Evolutionary conservation across 1,140 invertebrate genomes (phyloP), one percentile per base, ranked within the genome.

Genomic region (Muscidifurax raptorellus): DNA sequence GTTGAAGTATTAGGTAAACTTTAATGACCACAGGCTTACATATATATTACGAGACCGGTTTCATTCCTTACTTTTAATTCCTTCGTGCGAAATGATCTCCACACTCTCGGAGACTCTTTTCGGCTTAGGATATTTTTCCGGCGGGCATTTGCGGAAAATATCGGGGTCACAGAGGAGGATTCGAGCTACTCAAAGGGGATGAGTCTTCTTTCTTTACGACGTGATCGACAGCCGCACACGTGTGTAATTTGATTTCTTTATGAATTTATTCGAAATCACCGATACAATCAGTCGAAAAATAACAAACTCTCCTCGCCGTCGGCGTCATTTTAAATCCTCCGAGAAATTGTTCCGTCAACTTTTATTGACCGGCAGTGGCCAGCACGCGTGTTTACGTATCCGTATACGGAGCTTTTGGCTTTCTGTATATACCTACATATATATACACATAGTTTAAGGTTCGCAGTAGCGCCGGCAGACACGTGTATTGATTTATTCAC

Each of bases 401-500:
- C 13, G 0, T 15, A 71, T 9, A 10, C 2, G 7, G 36, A 18
- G 10, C 52, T 47, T 87, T 25, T 66, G 83, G 79, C 74, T 87
- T 86, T 85, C 36, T 10, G 36, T 40, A 7, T 36, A 7, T 32
- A 13, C n/a, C 18, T 75, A 75, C 52, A n/a, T n/a, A n/a, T n/a
- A n/a, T n/a, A n/a, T n/a, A n/a, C n/a, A n/a, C n/a, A n/a, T n/a
- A 86, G 87, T 89, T 90, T 88, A 91, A 91, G 90, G 88, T 88
- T 89, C 85, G 85, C 89, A 90, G 89, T 88, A 87, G 90, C 59
- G 76, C 89, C 90, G 89, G 91, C 91, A 93, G 92, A 92, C 92
- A 92, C 91, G 90, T 92, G 90, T 93, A 93, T 93, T 93, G 92
- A 93, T 93, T 93, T 93, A 93, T 92, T 92, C 91, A 59, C 52